A percentile compares a stretch with the other conserved stretches of the same genome.
Conservation (phyloP, 2,888 invertebrate genomes). For the Micropterix aruncella region DNA sequence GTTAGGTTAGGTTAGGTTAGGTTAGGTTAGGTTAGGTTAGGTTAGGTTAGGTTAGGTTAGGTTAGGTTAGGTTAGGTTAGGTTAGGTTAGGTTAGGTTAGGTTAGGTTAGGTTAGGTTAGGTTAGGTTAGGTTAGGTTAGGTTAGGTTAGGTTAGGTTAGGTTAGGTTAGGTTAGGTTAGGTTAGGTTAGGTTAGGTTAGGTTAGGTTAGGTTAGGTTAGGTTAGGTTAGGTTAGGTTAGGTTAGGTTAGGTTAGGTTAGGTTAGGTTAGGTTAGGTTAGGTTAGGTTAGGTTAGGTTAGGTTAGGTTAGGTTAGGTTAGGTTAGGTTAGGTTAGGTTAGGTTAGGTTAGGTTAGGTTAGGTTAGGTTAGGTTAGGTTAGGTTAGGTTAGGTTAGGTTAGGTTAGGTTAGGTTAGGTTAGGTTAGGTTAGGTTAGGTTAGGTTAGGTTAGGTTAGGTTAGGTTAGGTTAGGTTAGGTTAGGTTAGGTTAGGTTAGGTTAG, state of each 20-base stretch:
- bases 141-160: not conserved
- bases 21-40: constrained; percentile 10
- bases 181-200: not conserved
- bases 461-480: constrained; percentile 9
- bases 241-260: constrained; percentile 9
- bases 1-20: constrained; percentile 11
- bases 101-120: not conserved
- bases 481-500: constrained; percentile 11
- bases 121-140: constrained; percentile 1
- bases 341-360: constrained; percentile 10
- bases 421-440: constrained; percentile 9
- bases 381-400: constrained; percentile 11
- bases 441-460: constrained; percentile 7
- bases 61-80: constrained; percentile 10
- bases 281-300: constrained; percentile 9
- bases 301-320: constrained; percentile 9
- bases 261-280: constrained; percentile 11
- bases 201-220: constrained; percentile 1
- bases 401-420: constrained; percentile 9
- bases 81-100: constrained; percentile 2
- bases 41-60: constrained; percentile 10
- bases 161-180: not conserved
- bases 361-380: constrained; percentile 8
- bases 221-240: constrained; percentile 6
- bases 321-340: constrained; percentile 9